Conservation (phyloP, 2,797 vertebrate genomes). For the Chelon auratus region DNA sequence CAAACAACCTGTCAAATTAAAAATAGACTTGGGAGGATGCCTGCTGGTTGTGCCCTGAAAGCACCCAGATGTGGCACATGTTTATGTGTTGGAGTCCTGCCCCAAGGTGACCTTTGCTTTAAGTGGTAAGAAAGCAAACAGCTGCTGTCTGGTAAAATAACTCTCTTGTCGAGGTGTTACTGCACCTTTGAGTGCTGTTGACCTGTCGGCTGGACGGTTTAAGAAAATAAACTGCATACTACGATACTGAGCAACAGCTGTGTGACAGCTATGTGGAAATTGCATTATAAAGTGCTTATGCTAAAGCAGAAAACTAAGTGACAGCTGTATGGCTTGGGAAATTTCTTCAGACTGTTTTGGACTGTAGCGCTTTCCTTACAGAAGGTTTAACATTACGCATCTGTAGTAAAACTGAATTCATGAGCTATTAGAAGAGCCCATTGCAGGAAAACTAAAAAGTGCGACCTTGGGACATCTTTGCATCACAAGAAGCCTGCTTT, state of each 20-base stretch:
- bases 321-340: background rate
- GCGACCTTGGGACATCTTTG: slow-evolving; percentile 27
- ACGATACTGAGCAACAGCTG: slow-evolving; percentile 44
- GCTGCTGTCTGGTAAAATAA: slow-evolving; percentile 57
- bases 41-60: slow-evolving; percentile 37
- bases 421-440: background rate
- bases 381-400: slow-evolving; percentile 14
- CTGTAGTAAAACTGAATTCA: slow-evolving; percentile 3
- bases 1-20: slow-evolving; percentile 42
- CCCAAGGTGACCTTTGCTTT: slow-evolving; percentile 56
- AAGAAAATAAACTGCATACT: slow-evolving; percentile 56
- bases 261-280: slow-evolving; percentile 20
- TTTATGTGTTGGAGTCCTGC: slow-evolving; percentile 49
- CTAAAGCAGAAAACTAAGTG: slow-evolving; percentile 21
- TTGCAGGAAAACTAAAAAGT: slow-evolving; percentile 17
- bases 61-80: slow-evolving; percentile 60
- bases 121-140: slow-evolving; percentile 57
- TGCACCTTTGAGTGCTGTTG: slow-evolving; percentile 55
- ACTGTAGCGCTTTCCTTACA: background rate
- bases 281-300: slow-evolving; percentile 17
- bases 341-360: background rate
- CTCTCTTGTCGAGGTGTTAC: slow-evolving; percentile 53
- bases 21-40: slow-evolving; percentile 31
- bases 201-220: slow-evolving; percentile 59
- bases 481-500: slow-evolving; percentile 33